Evolutionary conservation across 2,888 invertebrate genomes (phyloP).

Genomic region (Galeopsomyia nigrocyanea): DNA sequence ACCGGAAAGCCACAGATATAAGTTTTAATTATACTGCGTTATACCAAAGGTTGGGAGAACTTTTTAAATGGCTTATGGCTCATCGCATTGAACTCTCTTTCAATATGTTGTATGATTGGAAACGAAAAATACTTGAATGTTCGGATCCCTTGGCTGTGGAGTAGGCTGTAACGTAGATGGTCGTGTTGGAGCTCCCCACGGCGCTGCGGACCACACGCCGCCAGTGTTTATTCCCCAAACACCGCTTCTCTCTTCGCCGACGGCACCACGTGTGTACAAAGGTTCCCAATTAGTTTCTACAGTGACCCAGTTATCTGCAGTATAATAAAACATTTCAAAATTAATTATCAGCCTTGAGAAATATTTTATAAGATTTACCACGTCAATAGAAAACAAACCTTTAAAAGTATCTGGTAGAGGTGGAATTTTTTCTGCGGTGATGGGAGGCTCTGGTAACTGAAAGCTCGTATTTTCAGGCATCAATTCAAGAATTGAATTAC

Average conservation of each 20-base stretch:
- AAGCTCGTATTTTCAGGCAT: constrained; percentile 55
- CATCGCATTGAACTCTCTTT: neutral
- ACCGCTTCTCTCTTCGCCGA: constrained; percentile 66
- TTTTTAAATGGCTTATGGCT: neutral
- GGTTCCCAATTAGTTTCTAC: constrained; percentile 66
- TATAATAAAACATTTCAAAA: neutral
- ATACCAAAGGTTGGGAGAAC: too few relatives aligned
- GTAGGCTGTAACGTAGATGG: constrained; percentile 57
- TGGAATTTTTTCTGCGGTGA: constrained; percentile 56
- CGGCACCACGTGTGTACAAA: constrained; percentile 64
- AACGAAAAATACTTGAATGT: constrained; percentile 53
- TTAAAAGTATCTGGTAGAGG: constrained; percentile 59
- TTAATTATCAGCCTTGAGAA: neutral
- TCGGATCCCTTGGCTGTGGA: constrained; percentile 54
- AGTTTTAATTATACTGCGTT: too few relatives aligned
- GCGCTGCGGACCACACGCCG: constrained; percentile 67
- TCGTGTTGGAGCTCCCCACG: constrained; percentile 66
- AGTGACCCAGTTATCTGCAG: constrained; percentile 64
- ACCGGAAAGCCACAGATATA: too few relatives aligned
- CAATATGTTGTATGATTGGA: neutral
- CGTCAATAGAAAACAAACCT: constrained; percentile 52
- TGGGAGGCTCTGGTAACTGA: constrained; percentile 54
- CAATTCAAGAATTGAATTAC: constrained; percentile 56
- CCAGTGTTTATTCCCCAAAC: constrained; percentile 67
- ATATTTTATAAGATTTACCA: neutral